phyloP scores from a whole-genome alignment of 2,888 invertebrate genomes.

The Smittia aterrima region DNA sequence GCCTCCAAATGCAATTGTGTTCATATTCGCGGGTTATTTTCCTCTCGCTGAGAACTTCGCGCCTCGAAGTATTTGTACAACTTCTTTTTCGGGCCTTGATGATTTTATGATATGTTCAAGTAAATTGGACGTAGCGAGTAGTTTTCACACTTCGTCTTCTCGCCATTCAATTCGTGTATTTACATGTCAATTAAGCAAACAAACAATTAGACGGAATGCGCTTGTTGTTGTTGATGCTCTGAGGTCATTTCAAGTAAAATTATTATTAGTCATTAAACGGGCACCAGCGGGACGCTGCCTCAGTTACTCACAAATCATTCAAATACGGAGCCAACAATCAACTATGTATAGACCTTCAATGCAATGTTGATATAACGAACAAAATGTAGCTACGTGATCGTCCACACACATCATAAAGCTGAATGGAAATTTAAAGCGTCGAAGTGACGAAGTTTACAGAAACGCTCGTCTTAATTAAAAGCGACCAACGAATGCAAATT shows the following conservation, averaged over 20 bases:
- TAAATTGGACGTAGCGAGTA: not conserved
- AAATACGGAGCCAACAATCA: too few species aligned
- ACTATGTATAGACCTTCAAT: too few species aligned
- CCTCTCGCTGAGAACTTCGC: not conserved
- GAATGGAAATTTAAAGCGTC: too few species aligned
- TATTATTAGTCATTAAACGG: constrained; percentile 15
- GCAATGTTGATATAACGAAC: too few species aligned
- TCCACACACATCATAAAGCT: too few species aligned
- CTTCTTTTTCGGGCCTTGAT: not conserved
- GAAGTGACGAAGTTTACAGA: too few species aligned
- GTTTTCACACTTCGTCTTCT: not conserved
- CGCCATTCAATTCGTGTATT: not conserved
- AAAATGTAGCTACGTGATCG: too few species aligned
- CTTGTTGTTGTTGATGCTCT: not conserved
- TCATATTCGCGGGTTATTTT: not conserved
- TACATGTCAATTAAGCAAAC: not conserved
- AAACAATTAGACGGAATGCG: not conserved
- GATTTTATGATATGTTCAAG: not conserved
- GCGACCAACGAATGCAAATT: too few species aligned
- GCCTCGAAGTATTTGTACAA: not conserved
- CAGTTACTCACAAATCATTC: too few species aligned
- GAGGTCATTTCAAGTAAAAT: constrained; percentile 5
- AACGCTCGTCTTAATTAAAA: too few species aligned
- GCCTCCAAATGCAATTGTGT: constrained; percentile 2
- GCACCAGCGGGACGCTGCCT: not conserved